phyloP scores from a whole-genome alignment of 2,113 vertebrate species.

The Arothron firmamentum region DNA sequence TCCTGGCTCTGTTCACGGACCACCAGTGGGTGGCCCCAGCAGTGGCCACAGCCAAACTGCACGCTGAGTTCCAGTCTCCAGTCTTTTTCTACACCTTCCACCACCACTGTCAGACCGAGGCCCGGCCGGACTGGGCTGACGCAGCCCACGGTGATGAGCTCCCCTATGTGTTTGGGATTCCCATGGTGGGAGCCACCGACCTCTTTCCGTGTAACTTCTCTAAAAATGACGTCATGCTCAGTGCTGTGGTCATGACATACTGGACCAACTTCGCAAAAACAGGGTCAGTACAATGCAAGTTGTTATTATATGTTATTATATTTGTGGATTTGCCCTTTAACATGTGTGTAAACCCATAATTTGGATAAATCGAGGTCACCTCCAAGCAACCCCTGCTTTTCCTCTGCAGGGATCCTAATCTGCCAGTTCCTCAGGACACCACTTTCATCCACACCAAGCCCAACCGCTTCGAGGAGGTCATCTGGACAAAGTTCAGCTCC shows the following conservation, averaged over 20 bases:
- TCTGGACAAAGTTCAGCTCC: slow-evolving; percentile 98
- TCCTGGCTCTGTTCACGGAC: slow-evolving; percentile 91
- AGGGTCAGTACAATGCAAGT: slow-evolving; percentile 75
- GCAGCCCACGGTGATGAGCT: slow-evolving; percentile 93
- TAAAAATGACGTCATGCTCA: slow-evolving; percentile 95
- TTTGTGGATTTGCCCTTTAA: not conserved
- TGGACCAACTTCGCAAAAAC: slow-evolving; percentile 97
- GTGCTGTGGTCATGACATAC: slow-evolving; percentile 94
- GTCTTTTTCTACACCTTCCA: slow-evolving; percentile 97
- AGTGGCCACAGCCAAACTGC: slow-evolving; percentile 93
- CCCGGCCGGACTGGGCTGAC: slow-evolving; percentile 91
- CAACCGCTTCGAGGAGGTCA: slow-evolving; percentile 97
- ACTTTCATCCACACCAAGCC: slow-evolving; percentile 99
- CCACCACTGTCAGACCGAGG: slow-evolving; percentile 96
- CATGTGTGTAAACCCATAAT: not conserved
- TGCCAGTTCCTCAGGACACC: slow-evolving; percentile 96
- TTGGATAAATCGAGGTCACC: too few relatives aligned
- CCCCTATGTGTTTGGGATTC: slow-evolving; percentile 92
- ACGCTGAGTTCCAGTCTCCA: slow-evolving; percentile 92
- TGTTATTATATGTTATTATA: not conserved
- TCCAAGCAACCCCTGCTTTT: not conserved
- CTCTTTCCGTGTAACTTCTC: slow-evolving; percentile 98
- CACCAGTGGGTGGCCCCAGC: slow-evolving; percentile 97
- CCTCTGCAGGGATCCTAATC: slow-evolving; percentile 86
- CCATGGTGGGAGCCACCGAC: slow-evolving; percentile 93